Evolutionary conservation across 2,888 invertebrate species (phyloP).

Genomic region (Ypsolopha scabrella): DNA sequence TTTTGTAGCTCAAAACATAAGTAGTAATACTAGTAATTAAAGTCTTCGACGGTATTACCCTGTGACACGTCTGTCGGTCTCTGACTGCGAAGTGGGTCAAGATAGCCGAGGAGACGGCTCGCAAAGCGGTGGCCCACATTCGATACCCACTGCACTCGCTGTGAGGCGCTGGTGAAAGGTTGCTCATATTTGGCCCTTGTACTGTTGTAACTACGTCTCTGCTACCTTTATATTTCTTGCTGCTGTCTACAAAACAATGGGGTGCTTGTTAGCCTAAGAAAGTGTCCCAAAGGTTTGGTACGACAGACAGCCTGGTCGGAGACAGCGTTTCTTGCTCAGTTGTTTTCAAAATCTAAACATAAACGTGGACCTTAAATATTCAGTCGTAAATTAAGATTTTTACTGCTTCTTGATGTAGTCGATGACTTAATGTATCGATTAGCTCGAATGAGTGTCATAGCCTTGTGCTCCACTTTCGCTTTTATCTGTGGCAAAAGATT

Average conservation of each 20-base stretch:
- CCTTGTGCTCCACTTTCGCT: constrained; percentile 32
- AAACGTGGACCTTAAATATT: too few relatives aligned
- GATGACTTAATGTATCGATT: constrained; percentile 19
- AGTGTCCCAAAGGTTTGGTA: too few relatives aligned
- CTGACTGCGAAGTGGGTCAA: constrained; percentile 55
- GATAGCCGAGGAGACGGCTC: constrained; percentile 41
- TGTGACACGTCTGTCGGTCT: constrained; percentile 30
- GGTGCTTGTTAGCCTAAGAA: too few relatives aligned
- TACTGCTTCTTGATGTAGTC: neutral
- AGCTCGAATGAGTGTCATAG: constrained; percentile 30
- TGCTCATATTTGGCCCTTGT: neutral
- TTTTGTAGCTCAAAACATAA: too few relatives aligned
- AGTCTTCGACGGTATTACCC: constrained; percentile 37
- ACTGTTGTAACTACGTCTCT: neutral
- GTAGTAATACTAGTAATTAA: too few relatives aligned
- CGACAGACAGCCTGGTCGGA: too few relatives aligned
- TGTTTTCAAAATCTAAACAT: too few relatives aligned
- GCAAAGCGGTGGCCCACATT: constrained; percentile 31
- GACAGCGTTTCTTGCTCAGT: too few relatives aligned
- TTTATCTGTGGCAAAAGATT: constrained; percentile 31
- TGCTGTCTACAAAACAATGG: too few relatives aligned
- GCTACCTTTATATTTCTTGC: too few relatives aligned
- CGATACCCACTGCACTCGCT: constrained; percentile 12
- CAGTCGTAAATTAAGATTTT: neutral
- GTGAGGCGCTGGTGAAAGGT: constrained; percentile 3